Base-by-base conservation (phyloP, 2,797 vertebrate species). In the Sebastes kiyomatsui region DNA sequence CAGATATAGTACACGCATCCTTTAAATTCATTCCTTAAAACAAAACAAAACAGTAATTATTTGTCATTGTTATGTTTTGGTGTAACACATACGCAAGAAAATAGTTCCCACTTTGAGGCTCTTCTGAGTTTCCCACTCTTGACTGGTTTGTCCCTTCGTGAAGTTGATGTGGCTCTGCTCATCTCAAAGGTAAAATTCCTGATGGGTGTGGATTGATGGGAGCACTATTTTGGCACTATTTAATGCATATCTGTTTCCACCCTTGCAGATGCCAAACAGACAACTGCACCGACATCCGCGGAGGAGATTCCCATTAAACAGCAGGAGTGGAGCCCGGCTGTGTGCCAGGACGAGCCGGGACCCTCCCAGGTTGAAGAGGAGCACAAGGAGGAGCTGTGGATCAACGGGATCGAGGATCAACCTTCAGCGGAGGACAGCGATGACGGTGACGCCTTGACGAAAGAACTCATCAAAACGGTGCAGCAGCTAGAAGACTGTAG, bases 381-480 rank as follows among this genome's bases (percentile, higher is more conserved):
- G 72, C 61, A 59, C 7, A 79, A 71, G 23, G 81, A 88, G 60
- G 83, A 86, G 12, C 38, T 90, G 22, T 83, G 83, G 88, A 73
- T 83, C 46, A 89, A 85, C 7, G 82, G 82, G 1, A 55, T 22
- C 1, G 79, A 78, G 38, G 78, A 79, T 28, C 83, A 35, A 8
- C 75, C 20, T 1, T 69, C 62, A 16, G 72, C 55, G 0, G 88
- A 90, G 62, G 84, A 90, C 68, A 87, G 87, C 8, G 82, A 90
- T 2, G 91, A 89, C 1, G 87, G 71, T 0, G 90, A 93, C 4
- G 73, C 84, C 6, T 35, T 92, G 38, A 91, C 92, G 0, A 84
- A 86, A 67, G 90, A 87, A n/a, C 88, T 91, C 14, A 91, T 93
- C 49, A 88, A 89, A 83, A 93, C 92, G 14, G 90, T 91, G 54